A percentile compares a stretch with the other conserved stretches of the same genome.
phyloP scores from a whole-genome alignment of 1,140 invertebrate genomes.

The Saccostrea glomerata region DNA sequence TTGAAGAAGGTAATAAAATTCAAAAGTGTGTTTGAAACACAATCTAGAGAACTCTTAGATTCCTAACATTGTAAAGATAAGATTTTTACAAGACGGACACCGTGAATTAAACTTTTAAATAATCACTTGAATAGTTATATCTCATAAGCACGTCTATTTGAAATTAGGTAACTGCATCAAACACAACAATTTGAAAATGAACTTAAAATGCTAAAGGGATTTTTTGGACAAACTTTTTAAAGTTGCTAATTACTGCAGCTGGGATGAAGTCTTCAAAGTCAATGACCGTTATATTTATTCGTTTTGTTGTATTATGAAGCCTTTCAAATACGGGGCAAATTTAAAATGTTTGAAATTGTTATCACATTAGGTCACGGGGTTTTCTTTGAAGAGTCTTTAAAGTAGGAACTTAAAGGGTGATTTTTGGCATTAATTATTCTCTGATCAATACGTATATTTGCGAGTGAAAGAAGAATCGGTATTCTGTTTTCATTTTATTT shows the following conservation, averaged over 20 bases:
- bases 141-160: too few species aligned
- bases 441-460: background rate
- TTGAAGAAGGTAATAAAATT: conserved; percentile 13
- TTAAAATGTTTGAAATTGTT: conserved; percentile 36
- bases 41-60: background rate
- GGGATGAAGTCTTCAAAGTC: background rate
- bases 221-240: background rate
- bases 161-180: too few species aligned
- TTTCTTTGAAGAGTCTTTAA: background rate
- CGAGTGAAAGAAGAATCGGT: background rate
- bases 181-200: background rate
- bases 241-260: conserved; percentile 1
- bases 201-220: too few species aligned
- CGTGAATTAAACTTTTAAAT: too few species aligned
- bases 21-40: conserved; percentile 32
- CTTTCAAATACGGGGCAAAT: conserved; percentile 11
- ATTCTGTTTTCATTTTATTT: background rate
- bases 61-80: conserved; percentile 4
- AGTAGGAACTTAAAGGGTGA: background rate
- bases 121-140: too few species aligned
- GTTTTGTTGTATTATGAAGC: background rate
- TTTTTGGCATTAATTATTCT: background rate
- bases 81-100: background rate
- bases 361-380: conserved; percentile 19
- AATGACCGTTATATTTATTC: background rate